Conservation (phyloP, 2,113 vertebrate genomes). For the Epinephelus fuscoguttatus region DNA sequence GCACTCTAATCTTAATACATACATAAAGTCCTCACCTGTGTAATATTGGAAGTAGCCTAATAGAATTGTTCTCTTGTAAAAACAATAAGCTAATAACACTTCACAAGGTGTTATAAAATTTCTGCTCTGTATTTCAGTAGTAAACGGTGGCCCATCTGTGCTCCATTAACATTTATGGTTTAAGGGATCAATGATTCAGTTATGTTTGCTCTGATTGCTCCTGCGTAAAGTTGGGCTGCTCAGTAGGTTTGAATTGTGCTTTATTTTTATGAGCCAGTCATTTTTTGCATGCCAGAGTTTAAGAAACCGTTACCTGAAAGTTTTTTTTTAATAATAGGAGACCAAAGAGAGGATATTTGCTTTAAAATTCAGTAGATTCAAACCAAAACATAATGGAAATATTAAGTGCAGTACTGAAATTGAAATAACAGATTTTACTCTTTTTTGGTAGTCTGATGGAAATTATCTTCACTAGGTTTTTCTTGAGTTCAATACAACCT, state of each 20-base stretch:
- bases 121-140: conserved; percentile 18
- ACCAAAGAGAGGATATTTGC: background rate
- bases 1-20: conserved; percentile 1
- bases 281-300: conserved; percentile 15
- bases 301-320: conserved; percentile 22
- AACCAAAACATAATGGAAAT: background rate
- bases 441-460: background rate
- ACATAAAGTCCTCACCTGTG: background rate
- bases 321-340: background rate
- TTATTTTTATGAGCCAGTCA: conserved; percentile 26
- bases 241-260: conserved; percentile 6
- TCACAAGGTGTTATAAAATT: conserved; percentile 25
- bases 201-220: conserved; percentile 30
- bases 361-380: conserved; percentile 1
- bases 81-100: conserved; percentile 11
- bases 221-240: conserved; percentile 6
- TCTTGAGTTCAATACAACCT: background rate
- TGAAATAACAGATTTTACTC: too few species aligned
- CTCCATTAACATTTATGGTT: conserved; percentile 50
- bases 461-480: background rate
- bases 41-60: background rate
- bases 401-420: background rate
- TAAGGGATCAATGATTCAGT: conserved; percentile 33
- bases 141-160: conserved; percentile 22
- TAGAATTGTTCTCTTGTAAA: conserved; percentile 45